Conservation (phyloP, 2,888 invertebrate genomes). For the Polymixis lichenea region DNA sequence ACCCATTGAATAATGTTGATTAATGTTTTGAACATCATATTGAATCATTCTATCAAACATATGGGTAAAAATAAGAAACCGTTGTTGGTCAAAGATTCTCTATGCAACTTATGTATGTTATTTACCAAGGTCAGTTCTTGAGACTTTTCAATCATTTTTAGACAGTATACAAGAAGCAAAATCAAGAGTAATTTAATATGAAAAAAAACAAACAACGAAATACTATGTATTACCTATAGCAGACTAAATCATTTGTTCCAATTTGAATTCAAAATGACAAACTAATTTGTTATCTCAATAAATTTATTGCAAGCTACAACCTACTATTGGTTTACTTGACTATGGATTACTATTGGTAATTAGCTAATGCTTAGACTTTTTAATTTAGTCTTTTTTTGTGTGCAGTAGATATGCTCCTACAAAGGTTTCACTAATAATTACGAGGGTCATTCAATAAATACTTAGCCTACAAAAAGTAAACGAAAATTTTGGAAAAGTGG, state of each 20-base stretch:
- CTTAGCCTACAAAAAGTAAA: too few relatives aligned
- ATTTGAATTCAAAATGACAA: not conserved
- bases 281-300: not conserved
- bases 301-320: not conserved
- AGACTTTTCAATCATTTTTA: not conserved
- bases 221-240: too few relatives aligned
- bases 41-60: not conserved
- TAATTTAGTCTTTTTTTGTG: not conserved
- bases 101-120: not conserved
- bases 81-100: not conserved
- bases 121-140: not conserved
- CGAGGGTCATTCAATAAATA: too few relatives aligned
- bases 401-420: not conserved
- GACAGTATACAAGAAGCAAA: too few relatives aligned
- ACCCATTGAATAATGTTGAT: not conserved
- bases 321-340: too few relatives aligned
- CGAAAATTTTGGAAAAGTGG: too few relatives aligned
- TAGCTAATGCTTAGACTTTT: too few relatives aligned
- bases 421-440: too few relatives aligned
- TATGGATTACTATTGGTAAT: too few relatives aligned
- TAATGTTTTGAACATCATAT: slow-evolving; percentile 28
- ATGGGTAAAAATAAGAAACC: slow-evolving; percentile 12
- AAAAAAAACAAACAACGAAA: too few relatives aligned
- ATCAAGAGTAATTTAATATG: too few relatives aligned
- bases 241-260: not conserved